A percentile compares a stretch with the other conserved stretches of the same genome.
Evolutionary conservation across 2,797 vertebrate species (phyloP).

Genomic region (Hippocampus kuda): DNA sequence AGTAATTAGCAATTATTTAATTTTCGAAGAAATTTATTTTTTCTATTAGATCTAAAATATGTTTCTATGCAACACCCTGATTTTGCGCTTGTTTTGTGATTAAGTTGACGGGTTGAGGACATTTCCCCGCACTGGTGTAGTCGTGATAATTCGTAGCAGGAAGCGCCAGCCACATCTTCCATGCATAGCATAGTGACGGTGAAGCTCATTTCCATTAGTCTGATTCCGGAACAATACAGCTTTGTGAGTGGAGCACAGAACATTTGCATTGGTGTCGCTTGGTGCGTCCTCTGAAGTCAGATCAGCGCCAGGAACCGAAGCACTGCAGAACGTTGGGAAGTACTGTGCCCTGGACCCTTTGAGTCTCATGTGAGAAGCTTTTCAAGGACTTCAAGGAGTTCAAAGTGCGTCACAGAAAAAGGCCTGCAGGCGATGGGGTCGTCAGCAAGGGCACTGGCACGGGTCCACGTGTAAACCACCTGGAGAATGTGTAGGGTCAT

Average conservation of each 20-base stretch:
- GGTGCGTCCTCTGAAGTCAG: constrained; percentile 25
- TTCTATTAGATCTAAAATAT: constrained; percentile 52
- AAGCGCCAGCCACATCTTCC: background rate
- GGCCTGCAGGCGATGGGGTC: too few species aligned
- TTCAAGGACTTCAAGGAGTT: background rate
- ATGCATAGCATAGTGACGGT: constrained; percentile 6
- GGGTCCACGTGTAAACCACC: constrained; percentile 23
- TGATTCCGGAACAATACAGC: constrained; percentile 14
- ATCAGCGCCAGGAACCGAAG: background rate
- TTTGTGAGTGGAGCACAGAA: background rate
- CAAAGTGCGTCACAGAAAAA: too few species aligned
- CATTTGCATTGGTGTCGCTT: constrained; percentile 37
- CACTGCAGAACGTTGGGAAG: background rate
- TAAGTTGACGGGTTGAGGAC: background rate
- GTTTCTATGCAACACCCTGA: constrained; percentile 25
- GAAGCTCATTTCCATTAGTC: constrained; percentile 26
- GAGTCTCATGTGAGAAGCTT: constrained; percentile 6
- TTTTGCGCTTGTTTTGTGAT: constrained; percentile 9
- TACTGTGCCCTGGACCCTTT: constrained; percentile 6
- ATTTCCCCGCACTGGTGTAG: background rate
- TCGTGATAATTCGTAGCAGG: constrained; percentile 5
- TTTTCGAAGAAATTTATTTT: constrained; percentile 53
- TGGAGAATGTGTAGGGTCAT: constrained; percentile 3
- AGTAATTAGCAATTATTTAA: constrained; percentile 39
- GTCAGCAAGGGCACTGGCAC: background rate